Percentiles rank a stretch among this genome's conserved stretches.
These are phyloP conservation scores for Phalacrocorax carbo DNA, from an alignment of 2,113 vertebrate species.

Conservation along the genomic window DNA sequence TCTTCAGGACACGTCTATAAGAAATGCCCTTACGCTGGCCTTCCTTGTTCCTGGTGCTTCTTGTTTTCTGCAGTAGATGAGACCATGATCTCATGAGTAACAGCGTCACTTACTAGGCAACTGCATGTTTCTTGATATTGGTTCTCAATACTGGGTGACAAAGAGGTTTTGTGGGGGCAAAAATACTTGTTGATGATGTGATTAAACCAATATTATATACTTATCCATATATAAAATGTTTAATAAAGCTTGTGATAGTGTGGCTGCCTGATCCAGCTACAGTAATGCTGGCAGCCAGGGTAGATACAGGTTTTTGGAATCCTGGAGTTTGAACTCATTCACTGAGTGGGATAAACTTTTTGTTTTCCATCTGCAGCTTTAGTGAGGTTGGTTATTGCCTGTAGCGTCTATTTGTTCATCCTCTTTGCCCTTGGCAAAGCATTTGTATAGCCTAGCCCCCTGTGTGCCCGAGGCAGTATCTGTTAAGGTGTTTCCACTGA, in stretches of 20 bases:
- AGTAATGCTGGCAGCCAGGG: neutral
- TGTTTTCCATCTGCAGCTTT: neutral
- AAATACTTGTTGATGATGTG: neutral
- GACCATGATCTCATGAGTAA: neutral
- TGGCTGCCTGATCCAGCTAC: neutral
- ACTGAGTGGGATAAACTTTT: neutral
- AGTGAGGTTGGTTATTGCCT: neutral
- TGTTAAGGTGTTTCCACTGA: neutral
- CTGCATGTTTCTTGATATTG: neutral
- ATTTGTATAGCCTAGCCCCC: neutral
- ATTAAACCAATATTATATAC: neutral
- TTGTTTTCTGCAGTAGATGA: neutral
- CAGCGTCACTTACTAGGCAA: neutral
- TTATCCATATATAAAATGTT: neutral
- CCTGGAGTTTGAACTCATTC: neutral
- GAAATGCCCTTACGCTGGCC: no score
- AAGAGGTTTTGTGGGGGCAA: neutral
- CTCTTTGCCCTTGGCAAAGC: constrained; percentile 25
- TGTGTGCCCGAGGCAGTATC: neutral
- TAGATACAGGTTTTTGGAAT: neutral
- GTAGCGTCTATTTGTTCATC: neutral
- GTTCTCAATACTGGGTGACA: neutral
- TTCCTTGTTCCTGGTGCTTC: neutral
- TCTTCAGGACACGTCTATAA: neutral
- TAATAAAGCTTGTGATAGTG: neutral